phyloP scores from a whole-genome alignment of 2,888 invertebrate genomes.

The Microchrysa polita region DNA sequence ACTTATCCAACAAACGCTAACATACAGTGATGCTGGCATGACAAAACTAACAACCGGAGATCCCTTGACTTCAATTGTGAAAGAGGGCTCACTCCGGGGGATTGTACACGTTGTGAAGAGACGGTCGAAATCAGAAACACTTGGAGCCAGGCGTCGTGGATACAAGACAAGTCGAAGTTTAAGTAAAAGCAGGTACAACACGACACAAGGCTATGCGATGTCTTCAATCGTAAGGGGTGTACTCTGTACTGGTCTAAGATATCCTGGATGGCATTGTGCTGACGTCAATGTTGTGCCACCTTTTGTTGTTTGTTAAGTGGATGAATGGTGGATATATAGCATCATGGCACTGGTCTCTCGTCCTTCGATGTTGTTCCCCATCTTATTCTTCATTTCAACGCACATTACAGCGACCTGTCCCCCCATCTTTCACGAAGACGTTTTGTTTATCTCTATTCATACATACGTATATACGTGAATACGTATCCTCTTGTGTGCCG shows the following conservation, averaged over 20 bases:
- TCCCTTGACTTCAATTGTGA: constrained; percentile 14
- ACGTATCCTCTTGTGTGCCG: too few species aligned
- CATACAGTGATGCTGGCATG: constrained; percentile 35
- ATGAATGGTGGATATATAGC: constrained; percentile 28
- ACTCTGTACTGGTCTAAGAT: constrained; percentile 1
- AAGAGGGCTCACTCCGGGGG: constrained; percentile 30
- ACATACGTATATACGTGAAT: too few species aligned
- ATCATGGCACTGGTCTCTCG: constrained; percentile 19
- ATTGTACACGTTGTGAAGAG: constrained; percentile 21
- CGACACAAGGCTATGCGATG: constrained; percentile 23
- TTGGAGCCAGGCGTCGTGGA: constrained; percentile 28
- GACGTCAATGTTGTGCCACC: constrained; percentile 39
- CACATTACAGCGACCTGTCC: too few species aligned
- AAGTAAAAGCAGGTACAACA: constrained; percentile 9
- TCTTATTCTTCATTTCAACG: background rate
- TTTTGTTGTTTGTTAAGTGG: constrained; percentile 29
- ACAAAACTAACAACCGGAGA: constrained; percentile 29
- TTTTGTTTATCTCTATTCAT: too few species aligned
- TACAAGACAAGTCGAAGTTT: constrained; percentile 29
- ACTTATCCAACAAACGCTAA: background rate
- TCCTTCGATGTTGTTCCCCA: constrained; percentile 8
- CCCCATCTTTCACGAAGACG: too few species aligned
- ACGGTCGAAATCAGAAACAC: constrained; percentile 17
- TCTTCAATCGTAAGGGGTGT: background rate
- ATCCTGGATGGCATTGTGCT: constrained; percentile 27